Evolutionary conservation across 2,113 vertebrate species (phyloP).

Genomic region (Pomatostomus ruficeps): DNA sequence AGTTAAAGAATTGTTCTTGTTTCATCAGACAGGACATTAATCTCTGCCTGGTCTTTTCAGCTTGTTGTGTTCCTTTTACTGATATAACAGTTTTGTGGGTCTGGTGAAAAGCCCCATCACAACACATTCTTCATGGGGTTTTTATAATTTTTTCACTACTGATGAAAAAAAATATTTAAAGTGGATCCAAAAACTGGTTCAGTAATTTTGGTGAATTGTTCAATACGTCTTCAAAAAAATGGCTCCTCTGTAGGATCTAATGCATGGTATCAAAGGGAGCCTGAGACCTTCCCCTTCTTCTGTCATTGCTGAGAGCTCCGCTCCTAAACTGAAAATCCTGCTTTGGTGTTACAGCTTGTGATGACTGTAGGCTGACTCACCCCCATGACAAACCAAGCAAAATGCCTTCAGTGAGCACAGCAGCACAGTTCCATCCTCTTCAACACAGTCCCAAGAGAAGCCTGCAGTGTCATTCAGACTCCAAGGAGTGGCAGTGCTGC

Average conservation of each 20-base stretch:
- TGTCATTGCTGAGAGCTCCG: background rate
- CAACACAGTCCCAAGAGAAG: background rate
- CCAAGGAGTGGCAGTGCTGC: background rate
- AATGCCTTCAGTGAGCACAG: background rate
- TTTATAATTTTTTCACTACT: background rate
- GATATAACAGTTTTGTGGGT: background rate
- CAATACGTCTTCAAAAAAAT: background rate
- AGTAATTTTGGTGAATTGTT: background rate
- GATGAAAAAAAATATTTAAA: background rate
- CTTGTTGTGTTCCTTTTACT: background rate
- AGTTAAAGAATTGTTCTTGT: constrained; percentile 9
- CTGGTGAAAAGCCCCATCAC: background rate
- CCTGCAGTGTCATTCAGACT: background rate
- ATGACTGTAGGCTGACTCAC: background rate
- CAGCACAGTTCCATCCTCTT: background rate
- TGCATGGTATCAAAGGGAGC: background rate
- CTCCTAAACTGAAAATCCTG: background rate
- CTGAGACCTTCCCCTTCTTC: background rate
- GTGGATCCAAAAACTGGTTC: background rate
- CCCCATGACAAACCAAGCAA: background rate
- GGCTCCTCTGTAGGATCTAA: background rate
- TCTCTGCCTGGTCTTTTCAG: background rate
- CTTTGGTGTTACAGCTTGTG: background rate
- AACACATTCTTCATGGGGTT: background rate
- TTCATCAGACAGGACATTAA: background rate